Percentiles rank a stretch among this genome's conserved stretches.
Evolutionary conservation across 2,888 invertebrate genomes (phyloP).

Genomic region (Fragum sueziense): DNA sequence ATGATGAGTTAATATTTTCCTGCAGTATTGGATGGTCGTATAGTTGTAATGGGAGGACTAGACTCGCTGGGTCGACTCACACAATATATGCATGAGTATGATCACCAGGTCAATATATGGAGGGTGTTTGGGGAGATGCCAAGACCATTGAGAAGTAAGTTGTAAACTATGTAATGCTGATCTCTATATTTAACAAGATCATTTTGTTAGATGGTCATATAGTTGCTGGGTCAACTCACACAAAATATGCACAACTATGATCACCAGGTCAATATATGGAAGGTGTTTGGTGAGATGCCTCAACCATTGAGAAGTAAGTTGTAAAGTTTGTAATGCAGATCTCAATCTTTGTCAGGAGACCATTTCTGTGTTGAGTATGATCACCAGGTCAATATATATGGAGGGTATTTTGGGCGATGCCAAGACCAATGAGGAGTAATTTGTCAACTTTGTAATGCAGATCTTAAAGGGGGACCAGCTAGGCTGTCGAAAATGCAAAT

Average conservation of each 20-base stretch:
- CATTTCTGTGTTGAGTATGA: too few relatives aligned
- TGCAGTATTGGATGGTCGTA: slow-evolving; percentile 58
- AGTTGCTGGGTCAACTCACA: slow-evolving; percentile 41
- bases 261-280: slow-evolving; percentile 49
- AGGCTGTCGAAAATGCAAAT: too few relatives aligned
- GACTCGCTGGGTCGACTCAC: slow-evolving; percentile 43
- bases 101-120: slow-evolving; percentile 51
- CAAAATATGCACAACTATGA: slow-evolving; percentile 60
- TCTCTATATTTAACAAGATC: too few relatives aligned
- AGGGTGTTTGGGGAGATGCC: slow-evolving; percentile 56
- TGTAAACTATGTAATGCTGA: too few relatives aligned
- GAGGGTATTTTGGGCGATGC: too few relatives aligned
- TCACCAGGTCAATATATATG: too few relatives aligned
- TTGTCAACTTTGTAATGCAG: too few relatives aligned
- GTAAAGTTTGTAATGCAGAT: too few relatives aligned
- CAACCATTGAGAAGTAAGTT: slow-evolving; percentile 61
- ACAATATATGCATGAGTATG: slow-evolving; percentile 59
- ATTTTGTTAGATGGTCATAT: too few relatives aligned
- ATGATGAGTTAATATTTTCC: neutral
- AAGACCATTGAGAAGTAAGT: slow-evolving; percentile 59
- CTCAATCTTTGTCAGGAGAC: too few relatives aligned
- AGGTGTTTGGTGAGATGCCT: slow-evolving; percentile 55
- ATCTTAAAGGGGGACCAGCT: too few relatives aligned
- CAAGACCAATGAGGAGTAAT: too few relatives aligned
- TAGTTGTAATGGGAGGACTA: slow-evolving; percentile 59